Evolutionary conservation across 2,888 invertebrate species (phyloP).

Genomic region (Brachylomia viminalis): DNA sequence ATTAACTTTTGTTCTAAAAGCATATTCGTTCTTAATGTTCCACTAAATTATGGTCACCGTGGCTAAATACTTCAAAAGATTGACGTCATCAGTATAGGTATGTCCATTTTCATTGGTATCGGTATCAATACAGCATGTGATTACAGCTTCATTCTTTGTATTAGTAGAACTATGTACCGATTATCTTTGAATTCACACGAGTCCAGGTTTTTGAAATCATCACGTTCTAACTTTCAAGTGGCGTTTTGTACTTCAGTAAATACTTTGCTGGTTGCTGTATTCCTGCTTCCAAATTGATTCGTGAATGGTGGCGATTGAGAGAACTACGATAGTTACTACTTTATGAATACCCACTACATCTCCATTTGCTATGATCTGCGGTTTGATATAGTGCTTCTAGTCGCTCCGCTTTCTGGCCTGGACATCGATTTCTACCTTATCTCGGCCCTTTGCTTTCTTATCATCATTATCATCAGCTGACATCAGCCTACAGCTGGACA

Average conservation of each 20-base stretch:
- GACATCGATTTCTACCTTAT: neutral
- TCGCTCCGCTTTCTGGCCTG: too few species aligned
- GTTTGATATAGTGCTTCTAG: neutral
- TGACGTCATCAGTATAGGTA: constrained; percentile 69
- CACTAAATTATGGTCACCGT: constrained; percentile 63
- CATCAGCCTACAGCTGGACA: neutral
- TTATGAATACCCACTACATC: neutral
- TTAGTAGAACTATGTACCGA: constrained; percentile 32
- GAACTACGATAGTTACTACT: too few species aligned
- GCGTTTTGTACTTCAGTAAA: neutral
- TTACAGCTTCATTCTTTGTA: constrained; percentile 23
- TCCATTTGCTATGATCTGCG: neutral
- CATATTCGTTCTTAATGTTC: constrained; percentile 44
- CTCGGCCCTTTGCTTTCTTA: neutral
- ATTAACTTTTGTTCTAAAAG: constrained; percentile 62
- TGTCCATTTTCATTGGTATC: constrained; percentile 43
- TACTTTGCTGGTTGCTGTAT: neutral
- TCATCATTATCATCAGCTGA: neutral
- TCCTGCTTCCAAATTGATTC: neutral
- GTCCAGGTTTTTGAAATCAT: constrained; percentile 5
- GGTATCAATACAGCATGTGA: constrained; percentile 46
- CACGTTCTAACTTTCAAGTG: neutral
- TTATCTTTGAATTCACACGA: constrained; percentile 44
- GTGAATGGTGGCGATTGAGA: neutral
- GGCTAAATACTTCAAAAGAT: constrained; percentile 71